Evolutionary conservation across 2,797 vertebrate genomes (phyloP), one percentile per base, ranked within the genome.

Genomic region (Pantherophis vulpinus): DNA sequence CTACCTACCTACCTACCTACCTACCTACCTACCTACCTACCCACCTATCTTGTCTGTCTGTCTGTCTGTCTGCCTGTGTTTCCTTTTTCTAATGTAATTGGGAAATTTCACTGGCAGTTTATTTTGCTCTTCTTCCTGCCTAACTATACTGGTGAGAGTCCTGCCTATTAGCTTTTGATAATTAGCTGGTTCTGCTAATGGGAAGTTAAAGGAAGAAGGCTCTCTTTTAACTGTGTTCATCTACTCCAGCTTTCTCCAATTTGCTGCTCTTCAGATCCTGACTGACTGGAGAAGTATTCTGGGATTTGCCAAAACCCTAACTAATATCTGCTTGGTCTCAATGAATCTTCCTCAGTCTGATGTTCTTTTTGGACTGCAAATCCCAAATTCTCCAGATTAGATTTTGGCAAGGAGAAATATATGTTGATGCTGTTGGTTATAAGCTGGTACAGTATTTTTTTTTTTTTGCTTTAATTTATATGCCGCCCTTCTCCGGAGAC

Each of bases 151-250:
- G 6, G 54, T 5, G 51, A 87, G 61, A 59, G 42, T 66, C 29
- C 32, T n/a, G 54, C 42, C 87, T 70, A 20, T 16, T 74, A 1
- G 0, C 87, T 90, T 87, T 88, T 51, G 83, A 3, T 55, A 86
- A 56, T 88, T 96, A 42, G 5, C 91, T 94, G 92, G 29, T 18
- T 86, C 8, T 60, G 12, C 66, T 90, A 90, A 90, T 95, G 91
- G 94, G 95, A 91, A 94, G 66, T 51, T 37, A 92, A 93, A 29
- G 37, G 90, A 20, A 42, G 42, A 25, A 37, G 14, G 29, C 7
- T 32, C 54, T 16, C 7, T 63, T 11, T 87, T 55, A 0, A 0
- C 42, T 92, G 2, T 1, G 27, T 94, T 93, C 14, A 32, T 74
- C n/a, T 32, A 37, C n/a, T 32, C 14, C 18, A 74, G 16, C 1